phyloP scores from a whole-genome alignment of 1,140 invertebrate genomes.

The Drosophila navojoa region DNA sequence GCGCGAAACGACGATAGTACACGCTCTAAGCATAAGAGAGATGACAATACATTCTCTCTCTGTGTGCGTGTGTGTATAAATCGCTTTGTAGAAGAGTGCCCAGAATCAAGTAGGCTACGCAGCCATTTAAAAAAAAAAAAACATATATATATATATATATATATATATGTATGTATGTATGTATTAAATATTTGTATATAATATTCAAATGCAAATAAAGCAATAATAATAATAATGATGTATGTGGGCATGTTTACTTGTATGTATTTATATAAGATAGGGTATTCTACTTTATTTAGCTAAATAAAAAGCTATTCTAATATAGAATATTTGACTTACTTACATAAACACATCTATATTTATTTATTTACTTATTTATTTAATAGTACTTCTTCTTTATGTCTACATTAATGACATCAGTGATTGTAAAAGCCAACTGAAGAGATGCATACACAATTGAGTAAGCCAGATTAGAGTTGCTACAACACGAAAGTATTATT shows the following conservation, averaged over 20 bases:
- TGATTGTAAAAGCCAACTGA: too few relatives aligned
- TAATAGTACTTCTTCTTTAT: too few relatives aligned
- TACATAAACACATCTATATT: too few relatives aligned
- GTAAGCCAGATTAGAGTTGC: too few relatives aligned
- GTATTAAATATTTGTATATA: background rate
- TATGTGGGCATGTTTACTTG: too few relatives aligned
- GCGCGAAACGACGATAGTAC: slow-evolving; percentile 14
- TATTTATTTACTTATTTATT: too few relatives aligned
- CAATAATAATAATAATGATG: background rate
- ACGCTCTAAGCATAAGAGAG: slow-evolving; percentile 32
- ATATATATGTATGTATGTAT: background rate
- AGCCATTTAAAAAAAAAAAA: slow-evolving; percentile 55
- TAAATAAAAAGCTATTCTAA: too few relatives aligned
- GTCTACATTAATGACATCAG: too few relatives aligned
- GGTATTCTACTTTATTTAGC: too few relatives aligned
- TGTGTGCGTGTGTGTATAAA: slow-evolving; percentile 8
- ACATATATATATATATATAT: background rate
- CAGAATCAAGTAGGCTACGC: slow-evolving; percentile 35
- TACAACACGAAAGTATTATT: too few relatives aligned
- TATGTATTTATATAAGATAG: too few relatives aligned
- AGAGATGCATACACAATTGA: background rate
- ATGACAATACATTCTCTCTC: slow-evolving; percentile 11
- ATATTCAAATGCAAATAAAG: background rate
- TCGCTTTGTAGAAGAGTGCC: slow-evolving; percentile 31
- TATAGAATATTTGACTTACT: too few relatives aligned